Evolutionary conservation across 2,797 vertebrate species (phyloP).

Genomic region (Falco columbarius): DNA sequence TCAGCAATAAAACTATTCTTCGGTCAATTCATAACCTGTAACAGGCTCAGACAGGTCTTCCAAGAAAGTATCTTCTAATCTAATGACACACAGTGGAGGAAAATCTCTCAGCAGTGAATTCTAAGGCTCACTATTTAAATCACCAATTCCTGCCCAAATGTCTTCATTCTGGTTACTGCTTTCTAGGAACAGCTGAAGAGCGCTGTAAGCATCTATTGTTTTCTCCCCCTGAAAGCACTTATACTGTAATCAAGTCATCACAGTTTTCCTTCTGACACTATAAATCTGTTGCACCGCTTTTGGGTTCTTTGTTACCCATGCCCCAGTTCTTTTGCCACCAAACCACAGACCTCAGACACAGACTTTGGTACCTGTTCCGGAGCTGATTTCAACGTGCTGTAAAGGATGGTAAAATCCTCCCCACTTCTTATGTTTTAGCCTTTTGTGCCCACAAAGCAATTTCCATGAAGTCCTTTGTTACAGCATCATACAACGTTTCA

Average conservation of each 20-base stretch:
- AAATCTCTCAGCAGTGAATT: background rate
- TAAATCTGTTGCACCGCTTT: background rate
- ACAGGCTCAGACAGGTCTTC: background rate
- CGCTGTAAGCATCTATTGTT: background rate
- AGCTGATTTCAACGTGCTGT: background rate
- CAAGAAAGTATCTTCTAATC: background rate
- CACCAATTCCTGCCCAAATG: background rate
- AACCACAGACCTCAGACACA: background rate
- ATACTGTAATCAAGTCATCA: background rate
- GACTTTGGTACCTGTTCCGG: background rate
- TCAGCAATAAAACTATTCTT: background rate
- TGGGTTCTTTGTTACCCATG: background rate
- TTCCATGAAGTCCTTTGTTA: background rate
- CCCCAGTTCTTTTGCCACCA: background rate
- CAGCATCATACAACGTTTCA: background rate
- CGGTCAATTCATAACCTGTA: background rate
- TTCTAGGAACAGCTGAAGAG: slow-evolving; percentile 15
- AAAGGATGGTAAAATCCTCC: background rate
- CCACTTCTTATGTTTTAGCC: background rate
- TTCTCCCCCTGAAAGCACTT: background rate
- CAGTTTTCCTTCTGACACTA: background rate
- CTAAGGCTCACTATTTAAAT: background rate
- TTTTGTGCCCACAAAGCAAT: background rate
- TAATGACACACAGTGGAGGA: background rate
- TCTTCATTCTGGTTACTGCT: background rate